Evolutionary conservation across 2,888 invertebrate species (phyloP), one percentile per base, ranked within the genome.

Genomic region (Mythimna pallens): DNA sequence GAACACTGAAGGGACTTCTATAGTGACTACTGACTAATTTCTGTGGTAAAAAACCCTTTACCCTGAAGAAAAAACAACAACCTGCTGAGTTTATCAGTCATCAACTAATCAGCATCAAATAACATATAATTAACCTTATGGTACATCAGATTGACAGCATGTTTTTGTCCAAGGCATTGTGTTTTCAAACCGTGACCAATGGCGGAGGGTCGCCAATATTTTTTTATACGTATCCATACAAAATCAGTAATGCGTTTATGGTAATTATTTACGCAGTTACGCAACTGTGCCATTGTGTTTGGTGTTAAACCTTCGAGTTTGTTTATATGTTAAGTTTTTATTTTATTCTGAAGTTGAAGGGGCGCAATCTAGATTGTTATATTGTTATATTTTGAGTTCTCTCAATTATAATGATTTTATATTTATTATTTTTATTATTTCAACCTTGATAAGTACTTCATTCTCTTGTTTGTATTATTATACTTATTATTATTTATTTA

Each of bases 161-260:
- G 77, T 85, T 86, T 86, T 85, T 87, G 73, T 57, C 57, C 36
- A 52, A 65, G 47, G 47, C 76, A 86, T 87, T 86, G 87, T 86
- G 77, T 82, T 63, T 63, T 43, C 34, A 58, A 65, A 64, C 87
- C 84, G 59, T 87, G 86, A 74, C 86, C 62, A 57, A 69, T 14
- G 30, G 36, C 34, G 52, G 74, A 76, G 75, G 75, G 79, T 73
- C 80, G 77, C 54, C 34, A 40, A 47, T 30, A 3, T 30, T 78
- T 83, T n/a, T 83, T 82, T 86, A 76, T 65, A 58, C 59, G 61
- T 78, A 69, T 73, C 57, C 68, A 75, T 80, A 77, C 40, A 77
- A 63, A 84, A 81, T 81, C 76, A 69, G 71, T 69, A 65, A 73
- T 74, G 68, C 76, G 54, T 75, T 81, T 85, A 76, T 85, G 73